Evolutionary conservation across 2,888 invertebrate species (phyloP).

Genomic region (Agrochola macilenta): DNA sequence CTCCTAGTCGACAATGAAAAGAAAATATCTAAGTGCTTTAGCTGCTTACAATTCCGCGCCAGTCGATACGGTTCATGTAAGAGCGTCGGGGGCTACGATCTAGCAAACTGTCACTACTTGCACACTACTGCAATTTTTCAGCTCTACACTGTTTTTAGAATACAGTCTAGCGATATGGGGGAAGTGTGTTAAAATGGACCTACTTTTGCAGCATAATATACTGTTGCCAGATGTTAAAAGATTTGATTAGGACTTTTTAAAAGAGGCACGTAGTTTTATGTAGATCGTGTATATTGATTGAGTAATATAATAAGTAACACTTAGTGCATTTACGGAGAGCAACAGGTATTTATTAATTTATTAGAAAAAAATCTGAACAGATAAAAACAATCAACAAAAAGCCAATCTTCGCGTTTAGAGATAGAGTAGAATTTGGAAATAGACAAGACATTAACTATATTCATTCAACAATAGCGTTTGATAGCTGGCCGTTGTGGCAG

Average conservation of each 20-base stretch:
- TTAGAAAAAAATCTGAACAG: not conserved
- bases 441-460: not conserved
- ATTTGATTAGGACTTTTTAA: not conserved
- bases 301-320: not conserved
- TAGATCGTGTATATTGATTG: not conserved
- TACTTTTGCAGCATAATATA: slow-evolving; percentile 5
- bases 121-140: slow-evolving; percentile 51
- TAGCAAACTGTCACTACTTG: slow-evolving; percentile 62
- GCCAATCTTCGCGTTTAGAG: too few relatives aligned
- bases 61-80: slow-evolving; percentile 58
- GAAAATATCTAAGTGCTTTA: slow-evolving; percentile 46
- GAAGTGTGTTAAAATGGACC: slow-evolving; percentile 19
- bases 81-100: slow-evolving; percentile 55
- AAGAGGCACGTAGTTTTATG: not conserved
- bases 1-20: slow-evolving; percentile 21
- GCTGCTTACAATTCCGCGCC: slow-evolving; percentile 61
- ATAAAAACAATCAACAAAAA: not conserved
- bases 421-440: not conserved
- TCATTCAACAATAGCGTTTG: not conserved
- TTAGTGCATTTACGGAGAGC: not conserved
- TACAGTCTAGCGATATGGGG: slow-evolving; percentile 20
- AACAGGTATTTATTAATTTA: not conserved
- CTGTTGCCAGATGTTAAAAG: not conserved
- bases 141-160: slow-evolving; percentile 43
- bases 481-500: not conserved